Evolutionary conservation across 2,113 vertebrate species (phyloP).

Genomic region (Patagioenas fasciata): DNA sequence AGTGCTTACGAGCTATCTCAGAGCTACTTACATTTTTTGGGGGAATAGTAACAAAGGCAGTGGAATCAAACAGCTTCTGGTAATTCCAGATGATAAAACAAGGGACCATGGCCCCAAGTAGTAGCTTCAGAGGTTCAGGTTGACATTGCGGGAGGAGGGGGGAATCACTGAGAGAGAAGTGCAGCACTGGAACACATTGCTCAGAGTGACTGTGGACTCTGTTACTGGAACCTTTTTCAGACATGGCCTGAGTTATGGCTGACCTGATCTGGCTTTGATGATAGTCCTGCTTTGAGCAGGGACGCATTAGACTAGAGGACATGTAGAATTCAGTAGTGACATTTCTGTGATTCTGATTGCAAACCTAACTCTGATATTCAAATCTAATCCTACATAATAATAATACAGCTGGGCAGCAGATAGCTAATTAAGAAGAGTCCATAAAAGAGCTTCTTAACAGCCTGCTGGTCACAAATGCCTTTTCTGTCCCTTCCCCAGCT

Average conservation of each 20-base stretch:
- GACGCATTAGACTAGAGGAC: neutral
- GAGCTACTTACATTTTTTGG: neutral
- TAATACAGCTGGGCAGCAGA: neutral
- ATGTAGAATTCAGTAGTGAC: neutral
- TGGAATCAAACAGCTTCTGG: neutral
- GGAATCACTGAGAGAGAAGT: neutral
- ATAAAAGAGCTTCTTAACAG: neutral
- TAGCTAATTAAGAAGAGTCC: neutral
- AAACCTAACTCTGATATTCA: neutral
- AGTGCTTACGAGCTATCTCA: neutral
- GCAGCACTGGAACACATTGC: neutral
- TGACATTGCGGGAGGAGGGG: neutral
- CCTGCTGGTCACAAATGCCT: neutral
- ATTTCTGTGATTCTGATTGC: neutral
- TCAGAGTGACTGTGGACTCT: neutral
- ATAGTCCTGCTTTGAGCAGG: neutral
- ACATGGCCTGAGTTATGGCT: neutral
- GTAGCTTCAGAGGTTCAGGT: neutral
- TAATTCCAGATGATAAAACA: neutral
- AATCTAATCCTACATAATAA: neutral
- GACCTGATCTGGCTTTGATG: neutral
- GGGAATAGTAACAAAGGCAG: neutral
- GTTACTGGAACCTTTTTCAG: neutral
- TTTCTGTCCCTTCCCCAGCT: neutral
- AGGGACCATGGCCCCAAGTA: rapidly evolving